These are phyloP conservation scores for Girardinus metallicus DNA, from an alignment of 2,797 vertebrate genomes.

Conservation along the genomic window DNA sequence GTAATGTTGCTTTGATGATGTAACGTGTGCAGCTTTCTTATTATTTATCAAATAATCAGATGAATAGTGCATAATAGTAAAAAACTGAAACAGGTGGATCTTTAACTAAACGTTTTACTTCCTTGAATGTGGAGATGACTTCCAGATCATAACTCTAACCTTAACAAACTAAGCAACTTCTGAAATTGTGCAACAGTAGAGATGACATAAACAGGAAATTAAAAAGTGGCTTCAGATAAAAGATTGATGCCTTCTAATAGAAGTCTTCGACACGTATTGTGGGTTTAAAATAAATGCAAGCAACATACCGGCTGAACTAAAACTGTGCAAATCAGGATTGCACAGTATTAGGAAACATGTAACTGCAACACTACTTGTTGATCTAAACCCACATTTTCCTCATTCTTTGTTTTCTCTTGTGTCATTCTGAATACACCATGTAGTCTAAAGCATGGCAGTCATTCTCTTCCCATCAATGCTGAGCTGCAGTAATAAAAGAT, in stretches of 20 bases:
- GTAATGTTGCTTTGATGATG: not conserved
- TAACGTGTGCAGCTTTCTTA: not conserved
- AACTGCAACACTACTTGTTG: not conserved
- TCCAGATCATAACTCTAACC: not conserved
- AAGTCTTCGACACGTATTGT: not conserved
- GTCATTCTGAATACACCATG: not conserved
- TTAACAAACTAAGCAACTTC: not conserved
- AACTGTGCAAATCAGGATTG: not conserved
- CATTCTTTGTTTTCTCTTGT: not conserved
- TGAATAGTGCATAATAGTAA: not conserved
- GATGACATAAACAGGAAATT: not conserved
- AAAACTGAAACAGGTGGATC: not conserved
- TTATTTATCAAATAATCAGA: not conserved
- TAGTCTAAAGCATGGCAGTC: not conserved
- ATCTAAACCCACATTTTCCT: not conserved
- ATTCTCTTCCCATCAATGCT: not conserved
- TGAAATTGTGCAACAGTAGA: not conserved
- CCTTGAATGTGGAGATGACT: not conserved
- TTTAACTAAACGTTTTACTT: not conserved
- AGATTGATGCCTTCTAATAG: not conserved
- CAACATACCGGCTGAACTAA: not conserved
- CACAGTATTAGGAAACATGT: not conserved
- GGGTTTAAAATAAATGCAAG: not conserved
- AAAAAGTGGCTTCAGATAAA: slow-evolving; percentile 2
- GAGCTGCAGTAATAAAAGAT: not conserved